phyloP scores from a whole-genome alignment of 2,797 vertebrate species.

The Emydoidea blandingii region DNA sequence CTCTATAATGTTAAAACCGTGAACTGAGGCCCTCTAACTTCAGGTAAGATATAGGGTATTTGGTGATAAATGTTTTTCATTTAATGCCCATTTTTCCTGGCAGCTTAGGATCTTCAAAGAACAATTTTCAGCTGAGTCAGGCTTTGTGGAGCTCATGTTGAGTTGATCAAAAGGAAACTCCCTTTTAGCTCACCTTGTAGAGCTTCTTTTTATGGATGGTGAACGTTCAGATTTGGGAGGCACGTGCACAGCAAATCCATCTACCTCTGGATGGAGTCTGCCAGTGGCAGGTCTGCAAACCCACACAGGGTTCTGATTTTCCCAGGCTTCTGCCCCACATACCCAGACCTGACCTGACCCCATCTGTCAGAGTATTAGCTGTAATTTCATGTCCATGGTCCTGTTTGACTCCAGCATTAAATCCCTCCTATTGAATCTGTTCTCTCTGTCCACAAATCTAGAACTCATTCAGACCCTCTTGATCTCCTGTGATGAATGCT shows the following conservation, averaged over 20 bases:
- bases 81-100: neutral
- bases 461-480: neutral
- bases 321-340: neutral
- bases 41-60: neutral
- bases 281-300: neutral
- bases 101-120: neutral
- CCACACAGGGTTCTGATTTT: neutral
- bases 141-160: neutral
- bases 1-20: neutral
- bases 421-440: neutral
- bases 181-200: neutral
- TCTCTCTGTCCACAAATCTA: neutral
- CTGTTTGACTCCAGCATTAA: neutral
- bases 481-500: neutral
- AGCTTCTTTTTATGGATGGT: neutral
- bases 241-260: neutral
- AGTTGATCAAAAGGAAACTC: neutral
- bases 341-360: neutral
- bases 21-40: neutral
- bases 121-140: neutral
- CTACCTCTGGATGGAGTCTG: neutral
- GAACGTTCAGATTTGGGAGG: neutral
- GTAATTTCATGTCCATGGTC: neutral
- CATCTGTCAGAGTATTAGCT: neutral
- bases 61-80: neutral